These are phyloP conservation scores for Scaptomyza tumidula DNA, from an alignment of 2,888 invertebrate genomes.

Conservation along the genomic window DNA sequence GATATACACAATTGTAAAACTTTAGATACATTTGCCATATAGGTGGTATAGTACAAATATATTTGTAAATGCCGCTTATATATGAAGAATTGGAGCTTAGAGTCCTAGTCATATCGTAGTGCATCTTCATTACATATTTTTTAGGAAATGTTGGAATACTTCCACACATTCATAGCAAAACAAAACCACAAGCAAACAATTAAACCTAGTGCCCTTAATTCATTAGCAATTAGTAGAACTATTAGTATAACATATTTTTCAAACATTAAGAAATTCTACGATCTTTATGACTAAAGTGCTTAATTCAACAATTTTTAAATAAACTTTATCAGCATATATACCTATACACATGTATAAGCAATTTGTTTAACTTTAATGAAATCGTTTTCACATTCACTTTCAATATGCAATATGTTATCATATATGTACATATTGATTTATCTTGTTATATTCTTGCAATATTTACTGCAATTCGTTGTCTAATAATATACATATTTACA, in stretches of 20 bases:
- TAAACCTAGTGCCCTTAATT: constrained; percentile 17
- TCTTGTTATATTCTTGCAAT: no score
- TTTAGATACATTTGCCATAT: constrained; percentile 17
- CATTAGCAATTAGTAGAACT: constrained; percentile 6
- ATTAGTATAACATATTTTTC: neutral
- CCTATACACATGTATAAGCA: neutral
- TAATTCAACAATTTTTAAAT: constrained; percentile 13
- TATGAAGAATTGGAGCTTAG: neutral
- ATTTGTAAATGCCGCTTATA: constrained; percentile 7
- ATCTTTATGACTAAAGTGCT: constrained; percentile 1
- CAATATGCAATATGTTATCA: no score
- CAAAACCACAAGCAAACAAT: neutral
- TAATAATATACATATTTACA: neutral
- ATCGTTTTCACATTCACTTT: neutral
- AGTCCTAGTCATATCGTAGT: constrained; percentile 8
- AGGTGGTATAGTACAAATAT: neutral
- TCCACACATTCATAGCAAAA: constrained; percentile 4
- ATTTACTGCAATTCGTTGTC: neutral
- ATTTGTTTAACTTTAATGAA: neutral
- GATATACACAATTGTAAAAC: constrained; percentile 12
- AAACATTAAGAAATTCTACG: neutral
- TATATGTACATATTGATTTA: no score
- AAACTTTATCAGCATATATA: constrained; percentile 5
- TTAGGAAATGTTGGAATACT: neutral
- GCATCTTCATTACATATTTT: constrained; percentile 1